Evolutionary conservation across 2,888 invertebrate species (phyloP).

Genomic region (Agelastica alni): DNA sequence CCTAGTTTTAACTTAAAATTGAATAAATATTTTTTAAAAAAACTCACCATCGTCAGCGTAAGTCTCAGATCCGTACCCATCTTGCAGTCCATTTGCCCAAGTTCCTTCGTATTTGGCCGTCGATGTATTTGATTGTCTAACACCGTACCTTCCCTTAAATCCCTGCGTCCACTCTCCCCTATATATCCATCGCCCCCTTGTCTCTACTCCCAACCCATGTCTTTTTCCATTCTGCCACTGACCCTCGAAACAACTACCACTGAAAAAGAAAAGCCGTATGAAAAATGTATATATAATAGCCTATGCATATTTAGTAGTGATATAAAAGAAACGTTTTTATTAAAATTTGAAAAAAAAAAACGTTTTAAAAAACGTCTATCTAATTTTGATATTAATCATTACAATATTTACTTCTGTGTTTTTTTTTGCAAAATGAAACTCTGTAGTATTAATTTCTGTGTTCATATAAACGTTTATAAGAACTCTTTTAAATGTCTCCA

Average conservation of each 20-base stretch:
- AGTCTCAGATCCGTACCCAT: constrained; percentile 99
- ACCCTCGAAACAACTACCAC: constrained; percentile 95
- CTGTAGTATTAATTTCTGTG: too few species aligned
- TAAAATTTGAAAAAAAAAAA: too few species aligned
- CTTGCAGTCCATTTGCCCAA: constrained; percentile 98
- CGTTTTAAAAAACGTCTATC: too few species aligned
- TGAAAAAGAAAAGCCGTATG: constrained; percentile 63
- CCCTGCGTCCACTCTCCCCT: constrained; percentile 99
- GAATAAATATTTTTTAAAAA: neutral
- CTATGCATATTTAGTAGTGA: too few species aligned
- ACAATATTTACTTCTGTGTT: too few species aligned
- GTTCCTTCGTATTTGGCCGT: constrained; percentile 97
- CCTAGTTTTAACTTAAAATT: too few species aligned
- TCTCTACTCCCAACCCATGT: constrained; percentile 97
- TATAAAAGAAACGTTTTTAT: too few species aligned
- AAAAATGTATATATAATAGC: too few species aligned
- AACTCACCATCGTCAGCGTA: constrained; percentile 97
- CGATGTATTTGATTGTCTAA: constrained; percentile 92
- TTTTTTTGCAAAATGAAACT: too few species aligned
- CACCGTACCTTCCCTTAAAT: constrained; percentile 98
- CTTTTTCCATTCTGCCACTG: constrained; percentile 99
- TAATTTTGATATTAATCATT: too few species aligned
- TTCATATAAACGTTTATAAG: too few species aligned
- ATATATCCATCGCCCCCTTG: constrained; percentile 95
- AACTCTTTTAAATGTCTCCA: too few species aligned